Evolutionary conservation across 2,113 vertebrate species (phyloP).

Genomic region (Semnopithecus entellus): DNA sequence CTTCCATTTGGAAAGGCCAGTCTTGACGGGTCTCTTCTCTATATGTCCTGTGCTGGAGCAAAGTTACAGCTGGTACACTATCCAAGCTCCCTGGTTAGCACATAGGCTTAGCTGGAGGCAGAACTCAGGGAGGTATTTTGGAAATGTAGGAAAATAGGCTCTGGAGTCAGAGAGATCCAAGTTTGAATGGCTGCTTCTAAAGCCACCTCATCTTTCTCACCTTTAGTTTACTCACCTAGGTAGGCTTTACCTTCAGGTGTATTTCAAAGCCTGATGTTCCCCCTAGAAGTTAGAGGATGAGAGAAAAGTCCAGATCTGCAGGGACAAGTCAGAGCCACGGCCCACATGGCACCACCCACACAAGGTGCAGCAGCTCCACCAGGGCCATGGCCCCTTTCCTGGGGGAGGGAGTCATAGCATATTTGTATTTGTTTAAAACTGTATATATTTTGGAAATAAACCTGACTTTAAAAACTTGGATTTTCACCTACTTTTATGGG

Average conservation of each 20-base stretch:
- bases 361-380: rapidly evolving
- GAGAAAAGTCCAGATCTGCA: background rate
- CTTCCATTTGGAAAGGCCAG: background rate
- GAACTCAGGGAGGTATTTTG: background rate
- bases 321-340: rapidly evolving
- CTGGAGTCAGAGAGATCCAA: background rate
- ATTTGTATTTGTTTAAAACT: background rate
- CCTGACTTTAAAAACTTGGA: background rate
- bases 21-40: background rate
- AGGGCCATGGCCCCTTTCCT: background rate
- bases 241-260: background rate
- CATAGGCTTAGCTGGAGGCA: background rate
- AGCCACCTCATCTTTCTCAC: background rate
- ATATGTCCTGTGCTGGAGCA: background rate
- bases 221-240: background rate
- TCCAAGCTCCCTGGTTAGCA: background rate
- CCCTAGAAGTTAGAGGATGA: background rate
- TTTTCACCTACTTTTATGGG: background rate
- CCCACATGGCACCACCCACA: background rate
- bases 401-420: background rate
- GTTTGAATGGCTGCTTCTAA: background rate
- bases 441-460: background rate
- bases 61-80: rapidly evolving
- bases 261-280: too few relatives aligned
- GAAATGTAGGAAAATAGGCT: background rate